Base-by-base conservation (phyloP, 1,140 invertebrate species). In the Rhagoletis zephyria region DNA sequence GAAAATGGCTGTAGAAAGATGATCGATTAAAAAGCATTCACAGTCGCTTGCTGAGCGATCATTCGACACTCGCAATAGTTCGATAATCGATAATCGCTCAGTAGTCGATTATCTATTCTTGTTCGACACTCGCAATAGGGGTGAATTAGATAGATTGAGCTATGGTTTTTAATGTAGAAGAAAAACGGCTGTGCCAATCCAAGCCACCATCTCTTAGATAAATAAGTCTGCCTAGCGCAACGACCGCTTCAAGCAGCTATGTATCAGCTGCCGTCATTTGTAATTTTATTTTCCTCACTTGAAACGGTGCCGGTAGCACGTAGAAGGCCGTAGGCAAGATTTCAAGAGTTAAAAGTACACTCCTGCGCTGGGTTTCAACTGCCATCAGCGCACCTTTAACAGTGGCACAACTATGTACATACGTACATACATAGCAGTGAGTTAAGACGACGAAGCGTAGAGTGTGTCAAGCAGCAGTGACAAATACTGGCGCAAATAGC, bases 121-220 rank as follows among this genome's bases (percentile, higher is more conserved):
- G n/a, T n/a, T n/a, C n/a, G n/a, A n/a, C n/a, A n/a, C n/a, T n/a
- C n/a, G n/a, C n/a, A n/a, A n/a, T n/a, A n/a, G n/a, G n/a, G n/a
- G n/a, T n/a, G n/a, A n/a, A n/a, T 81, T 81, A 56, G 48, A 59
- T 56, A 56, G 16, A 81, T 81, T 56, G 48, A 81, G 74, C 30
- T 81, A 48, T 56, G 74, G 74, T 59, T 81, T 81, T 81, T 81
- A 30, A 30, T 56, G 6, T 81, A 81, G 74, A 16, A 3, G 6
- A 19, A 6, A 51, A 67, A 67, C 64, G 30, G 16, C 64, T 30
- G 16, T 9, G 30, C 4, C 64, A 81, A 51, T 81, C 45, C 74
- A 2, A 67, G 16, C 1, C 16, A 14, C 2, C n/a, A 81, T 51
- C 74, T n/a, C 56, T 56, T 19, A 51, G 48, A 81, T 48, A 30